phyloP scores from a whole-genome alignment of 2,113 vertebrate genomes.

The Oceanodroma tethys region DNA sequence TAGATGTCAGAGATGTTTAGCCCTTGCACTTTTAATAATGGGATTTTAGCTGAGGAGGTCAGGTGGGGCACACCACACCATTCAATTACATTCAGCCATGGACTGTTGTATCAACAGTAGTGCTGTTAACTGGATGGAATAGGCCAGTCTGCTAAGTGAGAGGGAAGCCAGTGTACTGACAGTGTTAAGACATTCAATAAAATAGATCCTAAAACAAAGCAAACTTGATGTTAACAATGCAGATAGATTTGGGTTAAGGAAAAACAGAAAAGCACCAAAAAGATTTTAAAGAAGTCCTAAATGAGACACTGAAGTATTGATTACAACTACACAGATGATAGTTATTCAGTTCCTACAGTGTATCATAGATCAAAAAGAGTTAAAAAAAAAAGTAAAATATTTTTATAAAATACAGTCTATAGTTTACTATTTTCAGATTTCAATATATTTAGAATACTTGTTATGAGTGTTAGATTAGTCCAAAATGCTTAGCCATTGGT shows the following conservation, averaged over 20 bases:
- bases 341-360: not conserved
- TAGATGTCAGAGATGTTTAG: not conserved
- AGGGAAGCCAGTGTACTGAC: not conserved
- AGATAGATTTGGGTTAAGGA: not conserved
- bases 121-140: not conserved
- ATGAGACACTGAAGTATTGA: not conserved
- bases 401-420: not conserved
- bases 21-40: not conserved
- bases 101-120: not conserved
- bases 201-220: not conserved
- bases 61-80: not conserved
- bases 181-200: not conserved
- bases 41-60: not conserved
- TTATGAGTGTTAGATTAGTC: not conserved
- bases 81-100: not conserved
- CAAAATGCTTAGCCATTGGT: not conserved
- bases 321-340: not conserved
- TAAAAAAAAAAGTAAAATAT: not conserved
- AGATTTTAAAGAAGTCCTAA: not conserved
- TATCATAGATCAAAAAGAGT: not conserved
- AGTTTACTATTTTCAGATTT: not conserved
- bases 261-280: not conserved
- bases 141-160: not conserved
- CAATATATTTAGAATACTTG: not conserved
- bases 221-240: not conserved